Conservation (phyloP, 2,113 vertebrate genomes). For the Cebus imitator region DNA sequence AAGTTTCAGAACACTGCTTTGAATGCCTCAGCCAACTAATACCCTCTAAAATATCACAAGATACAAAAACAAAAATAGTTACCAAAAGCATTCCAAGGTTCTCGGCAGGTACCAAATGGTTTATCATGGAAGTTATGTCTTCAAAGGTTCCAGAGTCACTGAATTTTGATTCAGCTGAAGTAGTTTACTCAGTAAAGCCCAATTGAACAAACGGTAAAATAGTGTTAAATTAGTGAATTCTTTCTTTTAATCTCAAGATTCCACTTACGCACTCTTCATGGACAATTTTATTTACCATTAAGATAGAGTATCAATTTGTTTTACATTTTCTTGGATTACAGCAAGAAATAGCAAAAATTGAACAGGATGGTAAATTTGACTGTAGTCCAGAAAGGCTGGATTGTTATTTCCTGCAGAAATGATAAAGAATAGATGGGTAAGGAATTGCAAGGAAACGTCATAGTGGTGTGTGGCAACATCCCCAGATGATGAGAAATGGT, state of each 20-base stretch:
- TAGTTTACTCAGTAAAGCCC: neutral
- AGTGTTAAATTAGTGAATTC: neutral
- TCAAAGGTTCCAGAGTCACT: slow-evolving; percentile 57
- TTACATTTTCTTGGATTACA: too few relatives aligned
- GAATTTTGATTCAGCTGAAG: neutral
- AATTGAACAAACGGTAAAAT: neutral
- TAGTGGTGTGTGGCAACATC: neutral
- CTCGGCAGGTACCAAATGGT: slow-evolving; percentile 74
- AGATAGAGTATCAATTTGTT: too few relatives aligned
- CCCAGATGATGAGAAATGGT: neutral
- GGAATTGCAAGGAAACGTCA: neutral
- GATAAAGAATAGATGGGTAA: neutral
- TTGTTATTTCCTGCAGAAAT: neutral
- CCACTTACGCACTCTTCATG: too few relatives aligned
- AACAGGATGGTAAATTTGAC: too few relatives aligned
- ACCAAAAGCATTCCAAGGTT: slow-evolving; percentile 84
- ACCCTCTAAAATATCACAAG: slow-evolving; percentile 80
- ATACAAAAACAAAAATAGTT: slow-evolving; percentile 87
- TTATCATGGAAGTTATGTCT: slow-evolving; percentile 75
- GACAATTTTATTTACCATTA: too few relatives aligned
- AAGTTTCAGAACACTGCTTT: rapidly evolving
- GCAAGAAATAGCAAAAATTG: too few relatives aligned
- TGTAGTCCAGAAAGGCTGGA: neutral
- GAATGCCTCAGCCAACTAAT: slow-evolving; percentile 76
- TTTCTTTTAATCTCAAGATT: too few relatives aligned